Evolutionary conservation across 2,797 vertebrate species (phyloP), one percentile per base, ranked within the genome.

Genomic region (Eremophila alpestris): DNA sequence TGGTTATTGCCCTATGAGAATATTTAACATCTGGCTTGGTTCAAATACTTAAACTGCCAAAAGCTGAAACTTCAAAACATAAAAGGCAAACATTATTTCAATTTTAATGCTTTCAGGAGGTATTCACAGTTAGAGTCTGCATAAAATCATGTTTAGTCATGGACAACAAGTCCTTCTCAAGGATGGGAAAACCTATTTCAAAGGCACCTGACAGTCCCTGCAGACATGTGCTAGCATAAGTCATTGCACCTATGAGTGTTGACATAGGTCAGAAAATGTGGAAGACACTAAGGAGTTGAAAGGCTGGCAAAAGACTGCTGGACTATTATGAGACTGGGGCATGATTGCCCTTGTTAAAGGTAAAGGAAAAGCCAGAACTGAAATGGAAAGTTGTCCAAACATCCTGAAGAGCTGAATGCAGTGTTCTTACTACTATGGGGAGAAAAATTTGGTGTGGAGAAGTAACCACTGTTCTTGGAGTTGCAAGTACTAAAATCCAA

Each of bases 331-430:
- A 11, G 6, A 11, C 10, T 68, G n/a, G n/a, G 27, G 8, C 10
- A 14, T 22, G 12, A 10, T 3, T 52, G 29, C 11, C 26, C 19
- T 45, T 58, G 16, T 46, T 73, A 52, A 1, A 0, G 10, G 17
- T 36, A 76, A 24, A 14, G 23, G 15, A 55, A 52, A 5, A 13
- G 40, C 4, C n/a, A 59, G 21, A 73, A n/a, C 11, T 43, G 38
- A 68, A 69, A 34, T 19, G 41, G 45, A 80, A 68, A 89, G 16
- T 18, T 68, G 46, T 38, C n/a, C 36, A 60, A 52, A 40, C 0
- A 2, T 80, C 58, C 68, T 51, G n/a, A 73, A 76, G 30, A 46
- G 13, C 4, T 80, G 24, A 71, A 64, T 0, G 0, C 5, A 7
- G 20, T 46, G 13, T 29, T 38, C 45, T 46, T 18, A 12, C 30